Base-by-base conservation (phyloP, 2,113 vertebrate species). In the Willisornis vidua region DNA sequence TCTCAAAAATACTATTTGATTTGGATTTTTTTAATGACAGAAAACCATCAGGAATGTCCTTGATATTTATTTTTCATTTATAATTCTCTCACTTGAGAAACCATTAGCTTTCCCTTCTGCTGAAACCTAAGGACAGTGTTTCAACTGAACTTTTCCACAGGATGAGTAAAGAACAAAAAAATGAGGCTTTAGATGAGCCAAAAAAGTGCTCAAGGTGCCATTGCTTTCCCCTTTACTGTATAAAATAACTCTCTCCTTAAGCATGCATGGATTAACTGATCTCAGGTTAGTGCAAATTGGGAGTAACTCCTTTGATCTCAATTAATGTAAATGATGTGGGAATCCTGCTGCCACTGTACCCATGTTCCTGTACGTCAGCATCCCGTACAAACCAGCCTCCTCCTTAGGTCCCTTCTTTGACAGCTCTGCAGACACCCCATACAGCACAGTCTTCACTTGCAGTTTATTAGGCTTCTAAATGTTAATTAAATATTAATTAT, bases 291-390 rank as follows among this genome's bases (percentile, higher is more conserved):
- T 14, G 45, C 52, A 91, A 66, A 85, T 14, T 54, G 26, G 46
- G 55, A 89, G 63, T 17, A 70, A 71, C 45, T 84, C 90, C 63
- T 95, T 74, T 86, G 90, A 90, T 86, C 65, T 88, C 85, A 62
- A 24, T 58, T 75, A 72, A 85, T 45, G 58, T 28, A 93, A 96
- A 66, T 22, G 48, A 61, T 35, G 76, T 29, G 46, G 57, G 76
- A 86, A 62, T 67, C 63, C 75, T 88, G 63, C 63, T 67, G 55
- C 83, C 68, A 43, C 29, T 48, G 19, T 14, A 80, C 24, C 67
- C 58, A 22, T 4, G 16, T 29, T 67, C 52, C 52, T 17, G 26
- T 57, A 78, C 0, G 3, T 55, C 84, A 89, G 77, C 70, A 89
- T 75, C 81, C 49, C 54, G 24, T 58, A 72, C 20, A 57, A 76